Conservation (phyloP, 2,113 vertebrate species). For the Galemys pyrenaicus region DNA sequence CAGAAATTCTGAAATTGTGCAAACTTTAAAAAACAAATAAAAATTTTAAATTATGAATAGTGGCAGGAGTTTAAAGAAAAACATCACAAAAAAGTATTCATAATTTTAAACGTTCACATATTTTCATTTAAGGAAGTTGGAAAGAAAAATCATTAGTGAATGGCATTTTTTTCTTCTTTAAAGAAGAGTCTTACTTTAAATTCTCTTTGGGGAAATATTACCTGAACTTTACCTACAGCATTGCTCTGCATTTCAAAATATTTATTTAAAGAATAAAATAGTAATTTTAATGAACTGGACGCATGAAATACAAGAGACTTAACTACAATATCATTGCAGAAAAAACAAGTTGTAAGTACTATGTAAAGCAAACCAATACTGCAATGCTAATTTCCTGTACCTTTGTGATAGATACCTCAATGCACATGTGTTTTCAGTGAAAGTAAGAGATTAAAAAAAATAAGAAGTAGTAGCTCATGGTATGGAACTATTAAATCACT, state of each 20-base stretch:
- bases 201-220: conserved; percentile 21
- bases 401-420: neutral
- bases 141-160: conserved; percentile 38
- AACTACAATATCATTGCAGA: conserved; percentile 1
- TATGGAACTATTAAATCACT: neutral
- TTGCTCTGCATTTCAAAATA: conserved; percentile 35
- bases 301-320: conserved; percentile 5
- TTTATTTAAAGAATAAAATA: neutral
- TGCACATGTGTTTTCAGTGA: neutral
- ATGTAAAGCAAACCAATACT: conserved; percentile 3
- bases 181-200: neutral
- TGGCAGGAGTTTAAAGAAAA: conserved; percentile 11
- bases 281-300: conserved; percentile 28
- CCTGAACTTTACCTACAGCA: neutral
- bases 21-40: neutral
- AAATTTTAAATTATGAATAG: conserved; percentile 39
- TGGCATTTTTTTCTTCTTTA: neutral
- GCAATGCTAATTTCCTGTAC: conserved; percentile 16
- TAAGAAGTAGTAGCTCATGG: conserved; percentile 24
- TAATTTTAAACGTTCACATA: conserved; percentile 49
- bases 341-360: conserved; percentile 35
- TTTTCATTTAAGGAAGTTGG: conserved; percentile 15
- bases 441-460: conserved; percentile 41
- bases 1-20: conserved; percentile 8
- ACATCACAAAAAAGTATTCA: conserved; percentile 44